Evolutionary conservation across 1,140 invertebrate genomes (phyloP), one percentile per base, ranked within the genome.

Genomic region (Halictus rubicundus): DNA sequence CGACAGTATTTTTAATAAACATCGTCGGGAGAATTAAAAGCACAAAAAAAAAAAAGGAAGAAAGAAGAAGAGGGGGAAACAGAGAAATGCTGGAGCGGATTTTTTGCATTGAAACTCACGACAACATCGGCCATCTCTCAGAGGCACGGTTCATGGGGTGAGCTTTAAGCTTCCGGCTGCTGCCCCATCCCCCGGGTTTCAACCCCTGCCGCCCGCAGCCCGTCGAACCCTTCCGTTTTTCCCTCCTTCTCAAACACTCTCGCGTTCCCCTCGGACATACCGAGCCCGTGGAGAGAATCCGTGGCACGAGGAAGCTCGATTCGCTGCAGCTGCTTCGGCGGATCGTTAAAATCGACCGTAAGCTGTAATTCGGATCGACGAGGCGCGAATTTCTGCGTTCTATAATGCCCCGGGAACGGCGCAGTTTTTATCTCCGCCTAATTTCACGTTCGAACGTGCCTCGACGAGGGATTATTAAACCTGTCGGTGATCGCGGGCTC

Each of bases 341-440:
- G 42, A 78, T 78, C 75, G 75, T 78, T 78, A 78, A 70, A 78
- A 78, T 78, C 75, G 75, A 68, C 75, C 68, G 75, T 70, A 69
- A 70, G 68, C 54, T 70, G 68, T 71, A 78, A 78, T 78, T 78
- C 76, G 76, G 42, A 70, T 71, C 68, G 68, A 72, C 68, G 68
- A 78, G 68, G 59, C 76, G 76, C 76, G 76, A 71, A 78, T 78
- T 72, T 72, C 59, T 63, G 59, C 76, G 46, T 57, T 75, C 63
- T 37, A 66, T 65, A 74, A 74, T 74, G 25, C 72, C 42, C 21
- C 3, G 39, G 19, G 39, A 46, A n/a, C 8, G 39, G 21, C 5
- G 37, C 37, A 23, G 39, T 65, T 42, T 42, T 61, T 39, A 23
- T 54, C 46, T 16, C 2, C 49, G 7, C 49, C 32, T 68, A 54